Evolutionary conservation across 2,113 vertebrate species (phyloP).

Genomic region (Fulica atra): DNA sequence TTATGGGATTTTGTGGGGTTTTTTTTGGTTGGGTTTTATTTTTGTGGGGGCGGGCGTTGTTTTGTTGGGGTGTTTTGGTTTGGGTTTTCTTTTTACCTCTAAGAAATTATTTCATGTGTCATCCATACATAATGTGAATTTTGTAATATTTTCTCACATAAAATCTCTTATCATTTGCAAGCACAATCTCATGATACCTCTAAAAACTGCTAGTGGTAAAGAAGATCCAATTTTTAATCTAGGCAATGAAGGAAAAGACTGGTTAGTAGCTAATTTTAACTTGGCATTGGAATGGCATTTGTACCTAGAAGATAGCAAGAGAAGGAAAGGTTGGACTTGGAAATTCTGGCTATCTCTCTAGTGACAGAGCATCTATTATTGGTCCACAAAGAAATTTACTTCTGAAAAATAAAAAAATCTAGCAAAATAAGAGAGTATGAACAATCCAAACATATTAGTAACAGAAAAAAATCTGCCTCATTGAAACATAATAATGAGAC

Average conservation of each 20-base stretch:
- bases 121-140: neutral
- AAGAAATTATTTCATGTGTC: neutral
- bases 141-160: neutral
- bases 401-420: neutral
- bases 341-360: neutral
- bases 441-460: neutral
- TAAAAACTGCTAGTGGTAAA: neutral
- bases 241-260: neutral
- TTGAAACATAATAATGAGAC: neutral
- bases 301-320: neutral
- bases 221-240: neutral
- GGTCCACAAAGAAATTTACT: neutral
- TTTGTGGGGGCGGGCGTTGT: too few species aligned
- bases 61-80: too few species aligned
- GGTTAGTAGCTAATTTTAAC: neutral
- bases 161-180: neutral
- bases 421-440: neutral
- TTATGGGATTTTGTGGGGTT: neutral
- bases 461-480: neutral
- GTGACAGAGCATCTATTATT: neutral
- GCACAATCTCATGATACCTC: neutral
- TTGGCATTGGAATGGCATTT: neutral
- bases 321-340: neutral
- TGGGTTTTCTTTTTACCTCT: neutral
- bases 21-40: too few species aligned